phyloP scores from a whole-genome alignment of 2,888 invertebrate species.

The Pharmacophagus antenor region DNA sequence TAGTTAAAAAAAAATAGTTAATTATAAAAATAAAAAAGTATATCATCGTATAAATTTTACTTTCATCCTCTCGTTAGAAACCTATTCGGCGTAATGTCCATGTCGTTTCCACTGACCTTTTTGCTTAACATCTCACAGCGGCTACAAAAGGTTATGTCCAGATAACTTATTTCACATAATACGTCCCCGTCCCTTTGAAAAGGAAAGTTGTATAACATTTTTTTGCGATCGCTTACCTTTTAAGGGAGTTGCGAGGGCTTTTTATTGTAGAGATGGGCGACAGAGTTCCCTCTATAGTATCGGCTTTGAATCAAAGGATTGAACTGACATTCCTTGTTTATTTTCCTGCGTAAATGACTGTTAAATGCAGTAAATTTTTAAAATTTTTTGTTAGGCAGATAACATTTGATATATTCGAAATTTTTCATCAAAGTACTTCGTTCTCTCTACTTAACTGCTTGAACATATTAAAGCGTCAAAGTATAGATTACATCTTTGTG shows the following conservation, averaged over 20 bases:
- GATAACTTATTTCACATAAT: slow-evolving; percentile 76
- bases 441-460: no score
- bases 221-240: slow-evolving; percentile 68
- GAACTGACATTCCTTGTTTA: slow-evolving; percentile 41
- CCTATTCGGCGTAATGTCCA: slow-evolving; percentile 64
- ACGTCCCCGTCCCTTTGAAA: slow-evolving; percentile 72
- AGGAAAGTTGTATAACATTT: slow-evolving; percentile 74
- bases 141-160: slow-evolving; percentile 75
- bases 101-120: slow-evolving; percentile 57
- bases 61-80: slow-evolving; percentile 62
- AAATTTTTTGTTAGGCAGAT: neutral
- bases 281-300: slow-evolving; percentile 41
- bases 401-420: neutral
- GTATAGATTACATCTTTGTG: no score
- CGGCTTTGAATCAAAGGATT: slow-evolving; percentile 57
- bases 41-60: slow-evolving; percentile 61
- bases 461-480: no score
- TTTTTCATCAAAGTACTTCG: no score
- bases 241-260: slow-evolving; percentile 55
- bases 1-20: no score
- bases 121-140: slow-evolving; percentile 58
- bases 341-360: slow-evolving; percentile 15
- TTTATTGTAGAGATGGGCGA: slow-evolving; percentile 65
- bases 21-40: slow-evolving; percentile 27
- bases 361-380: slow-evolving; percentile 32